Base-by-base conservation (phyloP, 2,797 vertebrate species). In the Protonibea diacanthus region DNA sequence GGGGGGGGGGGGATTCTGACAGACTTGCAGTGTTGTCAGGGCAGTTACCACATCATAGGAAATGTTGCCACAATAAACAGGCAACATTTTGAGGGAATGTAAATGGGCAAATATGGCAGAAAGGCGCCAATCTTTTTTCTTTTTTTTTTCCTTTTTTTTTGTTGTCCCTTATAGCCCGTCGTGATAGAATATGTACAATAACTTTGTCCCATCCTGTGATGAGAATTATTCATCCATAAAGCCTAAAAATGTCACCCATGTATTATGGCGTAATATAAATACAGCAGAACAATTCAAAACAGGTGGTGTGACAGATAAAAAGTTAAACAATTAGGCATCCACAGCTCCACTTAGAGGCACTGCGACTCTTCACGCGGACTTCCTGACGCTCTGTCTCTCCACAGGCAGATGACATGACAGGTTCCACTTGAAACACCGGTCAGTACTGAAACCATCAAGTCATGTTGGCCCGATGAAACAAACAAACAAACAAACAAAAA, bases 11-110 rank as follows among this genome's bases (percentile, higher is more conserved):
- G 29, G 5, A 23, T 58, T 42, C 40, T 60, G 81, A 71, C 47
- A 73, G 44, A 76, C 73, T 66, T 83, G 78, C 71, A 78, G 82
- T 66, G 57, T 71, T 38, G 76, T 71, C 70, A 45, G 86, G 89
- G 83, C 81, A 79, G 80, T 89, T 65, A 80, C 79, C 71, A 71
- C 80, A 71, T 66, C 70, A 33, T 53, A 33, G 33, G 53, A 67
- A 81, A 83, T 63, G 65, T 53, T 74, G 69, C 72, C 69, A 51
- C 78, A 48, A 82, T 33, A 65, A 79, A 81, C 45, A 57, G 78
- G 74, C 80, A 75, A 83, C 65, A 51, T 59, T 60, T 60, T 38
- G 48, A 88, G 86, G 92, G 89, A 92, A 91, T 89, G 88, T 87
- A 75, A 82, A 71, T 0, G 33, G 81, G 78, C 72, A 84, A 80